Percentiles rank a stretch among this genome's conserved stretches.
These are phyloP conservation scores for Protomyctophum bolini DNA, from an alignment of 2,113 vertebrate species.

Conservation along the genomic window DNA sequence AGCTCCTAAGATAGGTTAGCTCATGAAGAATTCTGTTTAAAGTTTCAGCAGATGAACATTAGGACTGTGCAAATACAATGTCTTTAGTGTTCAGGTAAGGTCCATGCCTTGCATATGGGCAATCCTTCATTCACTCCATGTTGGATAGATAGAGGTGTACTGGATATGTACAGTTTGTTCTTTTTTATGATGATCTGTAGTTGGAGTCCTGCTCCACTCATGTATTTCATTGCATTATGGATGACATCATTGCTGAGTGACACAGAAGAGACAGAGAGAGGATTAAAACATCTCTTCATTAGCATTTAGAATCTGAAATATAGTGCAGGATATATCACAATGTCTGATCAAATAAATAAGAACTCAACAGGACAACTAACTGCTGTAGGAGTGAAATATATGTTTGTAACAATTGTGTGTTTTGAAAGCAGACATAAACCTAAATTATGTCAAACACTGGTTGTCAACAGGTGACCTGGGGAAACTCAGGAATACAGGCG, in stretches of 20 bases:
- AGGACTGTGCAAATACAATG: neutral
- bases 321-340: neutral
- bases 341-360: too few species aligned
- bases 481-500: too few species aligned
- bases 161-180: neutral
- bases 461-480: too few species aligned
- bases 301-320: neutral
- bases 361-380: too few species aligned
- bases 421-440: too few species aligned
- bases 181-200: slow-evolving; percentile 28
- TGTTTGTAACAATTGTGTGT: too few species aligned
- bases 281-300: neutral
- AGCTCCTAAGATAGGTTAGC: slow-evolving; percentile 17
- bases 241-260: slow-evolving; percentile 18
- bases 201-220: slow-evolving; percentile 15
- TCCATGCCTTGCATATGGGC: neutral
- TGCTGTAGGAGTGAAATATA: too few species aligned
- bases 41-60: neutral
- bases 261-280: slow-evolving; percentile 29
- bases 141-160: neutral
- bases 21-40: slow-evolving; percentile 18
- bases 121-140: neutral
- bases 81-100: neutral
- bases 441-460: too few species aligned
- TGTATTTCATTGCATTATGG: neutral